Conservation (phyloP, 2,113 vertebrate genomes). For the Machaerirhynchus nigripectus region DNA sequence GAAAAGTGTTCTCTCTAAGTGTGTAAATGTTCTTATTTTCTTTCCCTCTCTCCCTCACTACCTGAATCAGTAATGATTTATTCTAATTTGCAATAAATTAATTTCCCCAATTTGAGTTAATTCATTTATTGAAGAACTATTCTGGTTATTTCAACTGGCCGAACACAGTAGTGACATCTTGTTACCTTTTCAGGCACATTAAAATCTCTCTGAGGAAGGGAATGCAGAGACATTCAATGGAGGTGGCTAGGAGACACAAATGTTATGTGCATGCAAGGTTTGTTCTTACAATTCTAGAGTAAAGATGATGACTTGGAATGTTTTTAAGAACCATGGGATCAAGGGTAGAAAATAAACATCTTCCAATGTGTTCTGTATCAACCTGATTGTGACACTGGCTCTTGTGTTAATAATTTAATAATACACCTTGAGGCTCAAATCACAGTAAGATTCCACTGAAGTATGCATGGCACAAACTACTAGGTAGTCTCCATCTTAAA, state of each 20-base stretch:
- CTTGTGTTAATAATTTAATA: neutral
- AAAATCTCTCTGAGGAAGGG: constrained; percentile 5
- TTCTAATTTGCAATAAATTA: neutral
- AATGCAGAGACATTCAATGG: neutral
- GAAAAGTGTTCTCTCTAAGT: neutral
- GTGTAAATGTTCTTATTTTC: neutral
- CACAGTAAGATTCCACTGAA: neutral
- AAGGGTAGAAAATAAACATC: constrained; percentile 7
- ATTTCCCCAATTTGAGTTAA: neutral
- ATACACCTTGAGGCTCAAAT: neutral
- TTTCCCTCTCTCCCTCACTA: neutral
- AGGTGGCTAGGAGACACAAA: neutral
- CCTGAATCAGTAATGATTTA: neutral
- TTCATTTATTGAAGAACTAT: neutral
- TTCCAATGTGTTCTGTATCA: neutral
- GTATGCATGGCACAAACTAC: neutral
- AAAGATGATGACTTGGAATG: neutral
- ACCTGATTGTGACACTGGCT: neutral
- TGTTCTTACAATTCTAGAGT: neutral
- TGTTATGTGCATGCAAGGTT: neutral
- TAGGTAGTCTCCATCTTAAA: neutral
- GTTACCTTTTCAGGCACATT: constrained; percentile 24
- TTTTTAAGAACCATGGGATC: neutral
- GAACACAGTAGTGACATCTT: neutral
- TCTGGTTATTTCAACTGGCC: neutral